Base-by-base conservation (phyloP, 2,113 vertebrate species). In the Channa maculata region DNA sequence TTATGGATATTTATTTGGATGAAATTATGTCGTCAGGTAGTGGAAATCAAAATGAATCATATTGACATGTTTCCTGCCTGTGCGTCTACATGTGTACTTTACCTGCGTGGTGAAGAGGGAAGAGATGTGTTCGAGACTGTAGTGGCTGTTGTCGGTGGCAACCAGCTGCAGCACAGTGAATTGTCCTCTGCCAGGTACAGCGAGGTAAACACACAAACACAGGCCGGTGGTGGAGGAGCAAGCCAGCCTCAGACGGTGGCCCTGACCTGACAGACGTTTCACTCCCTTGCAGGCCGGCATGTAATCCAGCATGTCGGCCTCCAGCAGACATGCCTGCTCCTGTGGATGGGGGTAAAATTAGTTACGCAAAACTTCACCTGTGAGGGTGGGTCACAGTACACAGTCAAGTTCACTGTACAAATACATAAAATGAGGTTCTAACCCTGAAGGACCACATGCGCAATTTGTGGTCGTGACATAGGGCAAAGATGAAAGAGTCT, bases 391-490 rank as follows among this genome's bases (percentile, higher is more conserved):
- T 24, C 24, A 24, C 24, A 24, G 24, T 24, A 24, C 24, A 24
- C 24, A 24, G 24, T 24, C 24, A 24, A 24, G 52, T 24, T 52
- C 24, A 24, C 15, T 15, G 8, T 8, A 10, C 6, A 24, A 37
- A 8, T 8, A 10, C 6, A 24, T 45, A 8, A 15, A n/a, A 39
- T 1, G 33, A 15, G 13, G 0, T 2, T 24, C 77, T 85, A 33
- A 92, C 89, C 85, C 41, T 78, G 54, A 96, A 94, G 0, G 97
- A 98, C 98, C 98, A 99, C 95, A 98, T 96, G 2, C 97, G 93
- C 5, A 99, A 94, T 39, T 96, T 96, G 63, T 97, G 96, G 80
- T 99, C 97, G 83, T 97, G 97, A 88, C 97, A 98, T 33, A 99
- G 92, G 0, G 97, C 95, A 0, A 98, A 98, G 85, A 99, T 89